Conservation (phyloP, 2,113 vertebrate species). For the Polyodon spathula region DNA sequence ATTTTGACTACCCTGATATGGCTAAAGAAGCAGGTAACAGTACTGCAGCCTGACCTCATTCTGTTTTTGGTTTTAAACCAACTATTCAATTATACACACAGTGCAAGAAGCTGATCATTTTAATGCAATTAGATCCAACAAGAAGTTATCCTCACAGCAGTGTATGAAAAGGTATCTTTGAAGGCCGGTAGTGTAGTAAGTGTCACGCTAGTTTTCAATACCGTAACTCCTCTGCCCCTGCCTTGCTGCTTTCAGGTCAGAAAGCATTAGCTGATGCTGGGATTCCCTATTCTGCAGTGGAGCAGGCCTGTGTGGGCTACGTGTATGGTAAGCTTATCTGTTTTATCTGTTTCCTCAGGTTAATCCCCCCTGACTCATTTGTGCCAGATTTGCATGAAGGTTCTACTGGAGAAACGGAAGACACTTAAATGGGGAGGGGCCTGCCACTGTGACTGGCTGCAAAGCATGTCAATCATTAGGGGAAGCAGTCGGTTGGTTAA, state of each 20-base stretch:
- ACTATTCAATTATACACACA: too few species aligned
- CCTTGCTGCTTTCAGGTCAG: slow-evolving; percentile 52
- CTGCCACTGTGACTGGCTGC: too few species aligned
- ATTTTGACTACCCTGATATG: slow-evolving; percentile 82
- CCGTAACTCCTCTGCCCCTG: too few species aligned
- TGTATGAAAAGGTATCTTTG: too few species aligned
- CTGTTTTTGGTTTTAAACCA: too few species aligned
- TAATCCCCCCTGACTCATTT: background rate
- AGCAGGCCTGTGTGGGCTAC: slow-evolving; percentile 88
- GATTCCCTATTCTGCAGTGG: slow-evolving; percentile 72
- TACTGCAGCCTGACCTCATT: background rate
- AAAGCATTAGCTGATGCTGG: slow-evolving; percentile 80
- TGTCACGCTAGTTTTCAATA: too few species aligned
- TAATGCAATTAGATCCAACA: background rate
- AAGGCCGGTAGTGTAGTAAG: too few species aligned
- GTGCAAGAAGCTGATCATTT: background rate
- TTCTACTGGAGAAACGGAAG: too few species aligned
- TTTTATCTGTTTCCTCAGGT: background rate
- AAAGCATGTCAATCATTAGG: too few species aligned
- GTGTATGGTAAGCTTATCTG: slow-evolving; percentile 71
- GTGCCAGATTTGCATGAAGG: background rate
- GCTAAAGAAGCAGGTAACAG: slow-evolving; percentile 84
- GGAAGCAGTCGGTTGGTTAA: too few species aligned
- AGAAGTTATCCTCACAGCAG: background rate
- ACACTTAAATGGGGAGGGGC: too few species aligned